Base-by-base conservation (phyloP, 1,140 invertebrate genomes). In the Halotydeus destructor region DNA sequence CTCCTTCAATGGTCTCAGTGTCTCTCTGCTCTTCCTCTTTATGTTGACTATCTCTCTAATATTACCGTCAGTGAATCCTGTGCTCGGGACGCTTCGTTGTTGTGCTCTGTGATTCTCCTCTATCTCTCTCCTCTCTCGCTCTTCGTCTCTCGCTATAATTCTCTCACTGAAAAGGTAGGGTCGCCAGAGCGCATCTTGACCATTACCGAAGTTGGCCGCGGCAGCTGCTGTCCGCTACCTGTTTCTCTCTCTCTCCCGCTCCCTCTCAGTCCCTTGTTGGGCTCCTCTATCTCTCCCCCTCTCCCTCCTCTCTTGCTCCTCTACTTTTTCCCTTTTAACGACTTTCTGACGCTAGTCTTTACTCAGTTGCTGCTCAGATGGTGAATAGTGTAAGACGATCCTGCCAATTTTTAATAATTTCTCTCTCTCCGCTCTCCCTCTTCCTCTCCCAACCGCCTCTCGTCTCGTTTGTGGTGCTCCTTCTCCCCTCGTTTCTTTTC, bases 231-330 rank as follows among this genome's bases (percentile, higher is more conserved):
- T 9, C 1, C 5, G 21, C 19, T 37, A 11, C 14, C 5, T 37
- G 21, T 21, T 6, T 22, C 2, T 37, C 2, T 37, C 19, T 37
- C 35, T 37, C 35, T 37, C 35, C 26, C 35, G 22, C 35, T 37
- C 35, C 26, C 35, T 37, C n/a, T n/a, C n/a, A n/a, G n/a, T n/a
- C n/a, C n/a, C n/a, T n/a, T n/a, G n/a, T n/a, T n/a, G n/a, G n/a
- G n/a, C n/a, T n/a, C n/a, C n/a, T n/a, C n/a, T n/a, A n/a, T n/a
- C n/a, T n/a, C n/a, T 19, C 19, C 8, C 19, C 21, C 14, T 21
- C 19, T 18, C 4, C 11, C 19, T 37, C 19, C 14, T 19, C 4
- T 21, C 14, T 8, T 22, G 9, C n/a, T 37, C 14, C 14, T 37
- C 18, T n/a, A n/a, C n/a, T n/a, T 19, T 14, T 35, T 35, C 23